Evolutionary conservation across 2,888 invertebrate species (phyloP).

Genomic region (Agonum fuliginosum): DNA sequence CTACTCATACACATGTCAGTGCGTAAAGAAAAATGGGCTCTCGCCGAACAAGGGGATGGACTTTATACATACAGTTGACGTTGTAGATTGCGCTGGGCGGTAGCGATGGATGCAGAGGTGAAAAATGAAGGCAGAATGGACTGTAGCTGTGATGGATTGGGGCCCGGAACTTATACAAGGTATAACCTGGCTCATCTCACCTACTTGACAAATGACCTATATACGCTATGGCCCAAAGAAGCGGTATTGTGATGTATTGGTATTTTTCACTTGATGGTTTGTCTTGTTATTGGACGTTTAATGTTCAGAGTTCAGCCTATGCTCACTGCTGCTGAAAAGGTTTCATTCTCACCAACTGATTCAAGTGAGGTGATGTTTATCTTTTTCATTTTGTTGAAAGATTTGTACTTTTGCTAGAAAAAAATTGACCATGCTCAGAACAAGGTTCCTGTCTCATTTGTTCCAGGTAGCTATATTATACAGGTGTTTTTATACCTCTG

Average conservation of each 20-base stretch:
- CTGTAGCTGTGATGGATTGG: conserved; percentile 54
- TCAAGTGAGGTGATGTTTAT: too few species aligned
- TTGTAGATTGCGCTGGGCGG: conserved; percentile 58
- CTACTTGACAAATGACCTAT: conserved; percentile 56
- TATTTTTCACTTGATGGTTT: conserved; percentile 19
- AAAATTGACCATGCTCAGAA: too few species aligned
- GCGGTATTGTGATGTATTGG: neutral
- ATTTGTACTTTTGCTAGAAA: too few species aligned
- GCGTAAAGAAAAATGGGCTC: conserved; percentile 56
- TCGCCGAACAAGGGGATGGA: conserved; percentile 44
- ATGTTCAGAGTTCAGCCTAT: neutral
- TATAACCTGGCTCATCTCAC: conserved; percentile 51
- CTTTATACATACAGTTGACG: conserved; percentile 57
- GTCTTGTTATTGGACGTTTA: conserved; percentile 24
- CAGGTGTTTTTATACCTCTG: too few species aligned
- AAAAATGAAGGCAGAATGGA: conserved; percentile 57
- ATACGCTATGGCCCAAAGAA: too few species aligned
- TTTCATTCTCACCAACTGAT: too few species aligned
- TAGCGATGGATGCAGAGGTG: too few species aligned
- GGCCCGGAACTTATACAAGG: conserved; percentile 42
- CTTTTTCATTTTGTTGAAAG: neutral
- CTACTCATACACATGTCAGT: conserved; percentile 47
- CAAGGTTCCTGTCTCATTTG: too few species aligned
- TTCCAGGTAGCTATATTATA: too few species aligned
- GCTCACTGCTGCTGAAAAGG: too few species aligned